A percentile compares a stretch with the other conserved stretches of the same genome.
phyloP scores from a whole-genome alignment of 2,888 invertebrate species.

The Stenolophus ochropezus region DNA sequence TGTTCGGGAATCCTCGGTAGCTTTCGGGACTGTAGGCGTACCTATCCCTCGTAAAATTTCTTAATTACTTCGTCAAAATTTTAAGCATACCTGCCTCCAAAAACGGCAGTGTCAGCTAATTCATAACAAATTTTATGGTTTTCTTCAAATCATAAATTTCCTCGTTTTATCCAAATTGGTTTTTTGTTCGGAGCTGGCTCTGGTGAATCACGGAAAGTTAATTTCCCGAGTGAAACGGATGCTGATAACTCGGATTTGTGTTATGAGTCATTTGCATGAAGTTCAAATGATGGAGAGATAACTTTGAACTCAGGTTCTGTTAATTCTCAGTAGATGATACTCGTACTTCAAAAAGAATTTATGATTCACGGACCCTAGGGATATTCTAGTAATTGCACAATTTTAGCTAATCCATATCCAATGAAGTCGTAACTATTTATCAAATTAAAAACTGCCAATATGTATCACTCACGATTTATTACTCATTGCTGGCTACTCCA shows the following conservation, averaged over 20 bases:
- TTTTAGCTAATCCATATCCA: neutral
- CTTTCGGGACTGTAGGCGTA: slow-evolving; percentile 49
- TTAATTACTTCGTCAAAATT: slow-evolving; percentile 56
- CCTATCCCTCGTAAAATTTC: slow-evolving; percentile 56
- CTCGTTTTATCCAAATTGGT: neutral
- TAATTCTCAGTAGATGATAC: slow-evolving; percentile 4
- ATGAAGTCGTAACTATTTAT: neutral
- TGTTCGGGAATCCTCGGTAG: slow-evolving; percentile 1
- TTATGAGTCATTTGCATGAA: slow-evolving; percentile 19
- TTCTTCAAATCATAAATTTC: neutral
- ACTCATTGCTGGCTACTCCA: too few species aligned
- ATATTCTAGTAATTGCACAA: neutral
- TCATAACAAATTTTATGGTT: slow-evolving; percentile 22
- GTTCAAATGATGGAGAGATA: neutral
- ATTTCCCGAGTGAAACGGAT: slow-evolving; percentile 16
- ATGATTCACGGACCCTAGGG: slow-evolving; percentile 9
- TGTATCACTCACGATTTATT: too few species aligned
- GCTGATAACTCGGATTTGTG: neutral
- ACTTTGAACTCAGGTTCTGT: neutral
- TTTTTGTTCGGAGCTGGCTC: neutral
- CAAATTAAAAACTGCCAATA: too few species aligned
- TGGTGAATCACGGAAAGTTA: slow-evolving; percentile 13
- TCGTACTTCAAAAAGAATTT: neutral
- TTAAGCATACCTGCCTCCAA: slow-evolving; percentile 39
- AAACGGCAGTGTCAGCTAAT: slow-evolving; percentile 30